Base-by-base conservation (phyloP, 2,113 vertebrate species). In the Phylloscopus trochiloides region DNA sequence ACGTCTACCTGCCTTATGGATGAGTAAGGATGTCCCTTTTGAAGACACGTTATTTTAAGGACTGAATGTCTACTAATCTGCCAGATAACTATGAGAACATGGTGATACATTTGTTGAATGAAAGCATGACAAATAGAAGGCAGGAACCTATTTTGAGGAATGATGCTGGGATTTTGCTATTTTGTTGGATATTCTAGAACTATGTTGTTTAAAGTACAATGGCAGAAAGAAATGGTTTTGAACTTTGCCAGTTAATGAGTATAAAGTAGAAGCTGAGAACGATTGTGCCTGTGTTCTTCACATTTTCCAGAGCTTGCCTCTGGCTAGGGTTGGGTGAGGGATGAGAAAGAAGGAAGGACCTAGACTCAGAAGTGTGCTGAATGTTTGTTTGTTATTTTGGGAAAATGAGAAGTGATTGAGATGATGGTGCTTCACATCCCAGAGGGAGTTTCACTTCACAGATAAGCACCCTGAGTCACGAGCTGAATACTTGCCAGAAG, bases 381-480 rank as follows among this genome's bases (percentile, higher is more conserved):
- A 87, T 72, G 74, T 93, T 93, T 94, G 63, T 94, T 96, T 94
- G 57, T 57, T 77, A 95, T 95, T 92, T 57, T n/a, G 55, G 65
- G 55, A 90, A 90, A 94, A 96, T 29, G 75, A 94, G 88, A 96
- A 96, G 82, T 83, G 68, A 83, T 81, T 81, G 88, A 82, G 84
- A 63, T 66, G 94, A 87, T 90, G 77, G 63, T 90, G 77, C 86
- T 94, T 94, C 74, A 80, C 55, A 72, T 70, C 93, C 95, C 95
- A 92, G 77, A 79, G 91, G 76, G 94, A 88, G 89, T 92, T 95
- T 94, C 68, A 10, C 47, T 89, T 91, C 66, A 94, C 58, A 34
- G 92, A 94, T 94, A 96, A 96, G 94, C 84, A 36, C 80, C 88
- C 90, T 95, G 71, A 94, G 94, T 96, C 91, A 54, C 45, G 79